Conservation (phyloP, 2,888 invertebrate genomes). For the Plebejus argus region DNA sequence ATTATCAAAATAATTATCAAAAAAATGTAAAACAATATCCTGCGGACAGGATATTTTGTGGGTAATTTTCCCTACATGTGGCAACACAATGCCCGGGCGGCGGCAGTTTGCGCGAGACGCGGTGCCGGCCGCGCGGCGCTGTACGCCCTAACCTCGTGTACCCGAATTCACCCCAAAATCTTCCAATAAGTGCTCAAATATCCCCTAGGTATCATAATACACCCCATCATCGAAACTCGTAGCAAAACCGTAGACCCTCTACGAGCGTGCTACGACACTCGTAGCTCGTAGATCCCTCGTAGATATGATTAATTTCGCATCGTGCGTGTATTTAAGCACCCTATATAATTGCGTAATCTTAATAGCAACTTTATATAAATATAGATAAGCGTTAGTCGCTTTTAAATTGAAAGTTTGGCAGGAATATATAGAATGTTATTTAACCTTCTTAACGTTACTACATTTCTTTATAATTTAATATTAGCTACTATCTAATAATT, state of each 20-base stretch:
- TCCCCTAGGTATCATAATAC: conserved; percentile 34
- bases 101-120: conserved; percentile 76
- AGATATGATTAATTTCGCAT: conserved; percentile 23
- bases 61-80: conserved; percentile 50
- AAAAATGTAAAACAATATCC: neutral
- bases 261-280: conserved; percentile 7
- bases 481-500: no score
- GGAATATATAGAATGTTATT: neutral
- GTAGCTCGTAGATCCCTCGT: conserved; percentile 13
- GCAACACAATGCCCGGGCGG: conserved; percentile 72
- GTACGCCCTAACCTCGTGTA: conserved; percentile 49
- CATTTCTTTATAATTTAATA: neutral
- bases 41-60: conserved; percentile 28
- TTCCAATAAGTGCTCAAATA: conserved; percentile 45
- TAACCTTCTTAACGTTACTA: neutral
- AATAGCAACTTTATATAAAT: neutral
- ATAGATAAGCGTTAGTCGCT: neutral
- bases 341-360: neutral
- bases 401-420: neutral
- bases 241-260: neutral
- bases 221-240: neutral
- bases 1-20: neutral
- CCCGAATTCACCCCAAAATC: conserved; percentile 39
- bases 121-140: conserved; percentile 60
- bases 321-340: conserved; percentile 36